Evolutionary conservation across 2,113 vertebrate species (phyloP).

Genomic region (Nannobrachium achirus): DNA sequence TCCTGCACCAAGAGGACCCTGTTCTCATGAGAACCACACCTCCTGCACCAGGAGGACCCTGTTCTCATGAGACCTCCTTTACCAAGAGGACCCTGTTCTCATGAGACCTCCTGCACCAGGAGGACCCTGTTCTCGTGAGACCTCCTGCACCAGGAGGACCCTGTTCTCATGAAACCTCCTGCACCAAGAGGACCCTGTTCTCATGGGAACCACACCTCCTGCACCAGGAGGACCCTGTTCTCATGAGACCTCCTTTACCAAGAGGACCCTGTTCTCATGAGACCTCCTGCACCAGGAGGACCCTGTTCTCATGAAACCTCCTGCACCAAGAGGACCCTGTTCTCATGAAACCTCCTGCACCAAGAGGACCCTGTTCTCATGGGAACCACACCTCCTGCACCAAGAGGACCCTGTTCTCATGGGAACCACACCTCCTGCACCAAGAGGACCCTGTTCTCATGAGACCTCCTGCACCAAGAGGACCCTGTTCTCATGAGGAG

Average conservation of each 20-base stretch:
- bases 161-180: slow-evolving; percentile 86
- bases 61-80: slow-evolving; percentile 80
- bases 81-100: slow-evolving; percentile 72
- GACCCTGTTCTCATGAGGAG: slow-evolving; percentile 81
- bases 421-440: slow-evolving; percentile 35
- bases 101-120: too few relatives aligned
- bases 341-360: slow-evolving; percentile 86
- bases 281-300: background rate
- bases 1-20: too few relatives aligned
- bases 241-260: slow-evolving; percentile 79
- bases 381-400: too few relatives aligned
- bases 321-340: too few relatives aligned
- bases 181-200: slow-evolving; percentile 72
- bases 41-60: too few relatives aligned
- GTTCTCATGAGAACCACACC: slow-evolving; percentile 82
- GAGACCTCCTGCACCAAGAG: too few relatives aligned
- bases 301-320: slow-evolving; percentile 81
- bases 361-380: slow-evolving; percentile 78
- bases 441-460: slow-evolving; percentile 70
- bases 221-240: too few relatives aligned
- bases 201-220: slow-evolving; percentile 80
- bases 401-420: slow-evolving; percentile 85
- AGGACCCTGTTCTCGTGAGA: slow-evolving; percentile 86
- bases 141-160: too few relatives aligned
- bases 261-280: slow-evolving; percentile 76